Percentiles rank a stretch among this genome's conserved stretches.
phyloP scores from a whole-genome alignment of 2,113 vertebrate species.

The Oryzias woworae region DNA sequence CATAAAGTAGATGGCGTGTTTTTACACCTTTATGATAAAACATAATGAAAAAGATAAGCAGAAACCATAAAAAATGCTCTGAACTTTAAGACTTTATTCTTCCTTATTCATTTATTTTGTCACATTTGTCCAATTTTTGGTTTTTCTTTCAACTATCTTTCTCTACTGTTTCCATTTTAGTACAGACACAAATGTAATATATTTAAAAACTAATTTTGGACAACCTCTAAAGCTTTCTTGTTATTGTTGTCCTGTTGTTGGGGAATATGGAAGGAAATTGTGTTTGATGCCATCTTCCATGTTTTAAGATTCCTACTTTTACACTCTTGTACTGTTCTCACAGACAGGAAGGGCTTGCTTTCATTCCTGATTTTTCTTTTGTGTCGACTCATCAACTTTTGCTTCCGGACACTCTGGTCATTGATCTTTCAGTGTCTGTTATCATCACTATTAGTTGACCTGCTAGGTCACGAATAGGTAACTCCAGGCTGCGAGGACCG shows the following conservation, averaged over 20 bases:
- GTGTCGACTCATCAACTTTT: slow-evolving; percentile 22
- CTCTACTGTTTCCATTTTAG: slow-evolving; percentile 47
- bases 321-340: slow-evolving; percentile 13
- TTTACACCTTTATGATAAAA: background rate
- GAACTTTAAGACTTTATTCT: slow-evolving; percentile 7
- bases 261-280: too few species aligned
- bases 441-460: slow-evolving; percentile 58
- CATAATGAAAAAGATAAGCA: background rate
- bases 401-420: background rate
- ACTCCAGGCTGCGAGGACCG: too few species aligned
- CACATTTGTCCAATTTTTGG: slow-evolving; percentile 39
- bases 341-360: slow-evolving; percentile 42
- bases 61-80: background rate
- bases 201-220: too few species aligned
- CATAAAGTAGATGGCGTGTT: slow-evolving; percentile 9
- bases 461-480: slow-evolving; percentile 23
- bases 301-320: too few species aligned
- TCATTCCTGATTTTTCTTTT: slow-evolving; percentile 6
- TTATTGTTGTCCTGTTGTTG: too few species aligned
- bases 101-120: slow-evolving; percentile 40
- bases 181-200: slow-evolving; percentile 38
- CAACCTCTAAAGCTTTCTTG: too few species aligned
- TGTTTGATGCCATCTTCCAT: too few species aligned
- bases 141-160: slow-evolving; percentile 29
- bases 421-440: slow-evolving; percentile 66